A percentile compares a stretch with the other conserved stretches of the same genome.
These are phyloP conservation scores for Elgaria multicarinata DNA, from an alignment of 2,113 vertebrate genomes.

Conservation along the genomic window DNA sequence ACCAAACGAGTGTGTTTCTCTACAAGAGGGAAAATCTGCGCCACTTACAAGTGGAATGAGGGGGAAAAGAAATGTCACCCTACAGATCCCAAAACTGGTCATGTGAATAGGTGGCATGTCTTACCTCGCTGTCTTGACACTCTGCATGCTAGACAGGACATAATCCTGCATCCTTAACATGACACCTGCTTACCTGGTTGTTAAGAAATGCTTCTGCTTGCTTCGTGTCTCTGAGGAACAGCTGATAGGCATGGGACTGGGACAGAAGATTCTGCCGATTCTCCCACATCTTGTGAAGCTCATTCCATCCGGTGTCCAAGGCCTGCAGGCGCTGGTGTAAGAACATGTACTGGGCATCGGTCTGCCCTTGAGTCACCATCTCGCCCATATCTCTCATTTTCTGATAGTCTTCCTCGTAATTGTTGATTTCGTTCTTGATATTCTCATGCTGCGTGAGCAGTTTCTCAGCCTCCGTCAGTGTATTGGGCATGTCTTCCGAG, in stretches of 20 bases:
- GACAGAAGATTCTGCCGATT: slow-evolving; percentile 97
- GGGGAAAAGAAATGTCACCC: neutral
- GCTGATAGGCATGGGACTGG: slow-evolving; percentile 96
- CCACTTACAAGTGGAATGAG: neutral
- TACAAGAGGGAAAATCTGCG: neutral
- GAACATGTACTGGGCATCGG: slow-evolving; percentile 98
- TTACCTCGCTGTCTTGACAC: neutral
- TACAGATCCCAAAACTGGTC: neutral
- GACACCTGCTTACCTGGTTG: slow-evolving; percentile 89
- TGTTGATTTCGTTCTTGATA: slow-evolving; percentile 96
- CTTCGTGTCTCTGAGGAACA: slow-evolving; percentile 97
- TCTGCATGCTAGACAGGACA: neutral
- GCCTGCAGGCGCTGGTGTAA: slow-evolving; percentile 96
- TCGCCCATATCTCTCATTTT: slow-evolving; percentile 99
- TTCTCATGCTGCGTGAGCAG: slow-evolving; percentile 95
- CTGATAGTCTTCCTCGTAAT: slow-evolving; percentile 99
- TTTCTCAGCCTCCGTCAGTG: slow-evolving; percentile 94
- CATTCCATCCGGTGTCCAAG: slow-evolving; percentile 97
- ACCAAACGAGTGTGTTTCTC: neutral
- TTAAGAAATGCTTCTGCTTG: slow-evolving; percentile 99
- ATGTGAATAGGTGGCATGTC: neutral
- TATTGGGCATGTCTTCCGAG: slow-evolving; percentile 98
- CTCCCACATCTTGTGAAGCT: slow-evolving; percentile 99
- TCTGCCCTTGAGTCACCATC: slow-evolving; percentile 98
- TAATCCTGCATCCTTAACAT: neutral